Evolutionary conservation across 2,797 vertebrate genomes (phyloP).

Genomic region (Pangasius krempfi): DNA sequence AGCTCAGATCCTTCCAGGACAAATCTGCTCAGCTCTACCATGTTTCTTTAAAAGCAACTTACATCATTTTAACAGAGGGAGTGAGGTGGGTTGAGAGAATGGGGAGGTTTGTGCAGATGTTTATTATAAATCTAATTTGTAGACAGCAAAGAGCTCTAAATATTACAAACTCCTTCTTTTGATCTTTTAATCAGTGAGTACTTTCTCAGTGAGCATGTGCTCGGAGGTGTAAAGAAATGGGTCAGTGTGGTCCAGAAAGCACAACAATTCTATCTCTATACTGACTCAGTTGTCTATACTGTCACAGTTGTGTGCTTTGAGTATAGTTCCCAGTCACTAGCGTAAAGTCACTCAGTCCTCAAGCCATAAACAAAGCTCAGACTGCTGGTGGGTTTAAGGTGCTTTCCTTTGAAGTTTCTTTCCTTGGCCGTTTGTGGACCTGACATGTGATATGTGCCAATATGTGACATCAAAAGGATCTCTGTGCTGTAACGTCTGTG

Average conservation of each 20-base stretch:
- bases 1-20: neutral
- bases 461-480: conserved; percentile 40
- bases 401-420: conserved; percentile 33
- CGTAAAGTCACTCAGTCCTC: conserved; percentile 3
- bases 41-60: neutral
- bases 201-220: neutral
- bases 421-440: conserved; percentile 11
- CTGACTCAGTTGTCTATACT: conserved; percentile 8
- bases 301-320: neutral
- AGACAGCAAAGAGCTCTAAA: neutral
- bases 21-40: neutral
- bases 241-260: neutral
- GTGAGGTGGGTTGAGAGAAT: neutral
- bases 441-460: conserved; percentile 7
- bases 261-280: neutral
- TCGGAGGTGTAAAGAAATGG: neutral
- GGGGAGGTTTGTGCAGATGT: neutral
- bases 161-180: neutral
- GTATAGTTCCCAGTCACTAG: conserved; percentile 2
- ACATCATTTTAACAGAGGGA: neutral
- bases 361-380: conserved; percentile 24
- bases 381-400: conserved; percentile 15
- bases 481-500: conserved; percentile 5
- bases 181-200: neutral
- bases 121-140: neutral